Percentiles rank a stretch among this genome's conserved stretches.
Evolutionary conservation across 1,140 invertebrate species (phyloP).

Genomic region (Agrilus planipennis): DNA sequence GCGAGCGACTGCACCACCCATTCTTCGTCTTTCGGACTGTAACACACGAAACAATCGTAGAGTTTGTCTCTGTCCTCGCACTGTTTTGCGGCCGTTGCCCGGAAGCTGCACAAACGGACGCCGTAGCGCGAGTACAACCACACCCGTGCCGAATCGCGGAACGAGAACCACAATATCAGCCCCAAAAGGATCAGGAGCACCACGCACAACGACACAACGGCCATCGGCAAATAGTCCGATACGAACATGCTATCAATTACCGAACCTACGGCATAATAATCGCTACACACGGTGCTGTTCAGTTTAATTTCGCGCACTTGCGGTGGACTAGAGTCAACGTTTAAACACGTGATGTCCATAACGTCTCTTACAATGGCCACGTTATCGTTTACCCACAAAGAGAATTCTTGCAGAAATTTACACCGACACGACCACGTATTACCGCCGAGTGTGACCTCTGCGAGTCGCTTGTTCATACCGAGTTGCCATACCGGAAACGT

Average conservation of each 20-base stretch:
- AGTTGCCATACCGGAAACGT: conserved; percentile 78
- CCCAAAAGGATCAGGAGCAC: conserved; percentile 59
- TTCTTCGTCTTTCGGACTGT: conserved; percentile 85
- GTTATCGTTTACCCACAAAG: conserved; percentile 72
- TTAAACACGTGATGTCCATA: conserved; percentile 66
- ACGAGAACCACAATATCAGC: conserved; percentile 67
- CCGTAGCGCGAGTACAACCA: conserved; percentile 84
- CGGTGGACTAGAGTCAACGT: conserved; percentile 57
- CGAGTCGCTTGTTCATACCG: conserved; percentile 53
- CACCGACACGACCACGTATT: conserved; percentile 87
- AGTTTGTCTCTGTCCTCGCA: conserved; percentile 71
- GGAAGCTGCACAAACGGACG: conserved; percentile 58
- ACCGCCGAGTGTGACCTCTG: conserved; percentile 58
- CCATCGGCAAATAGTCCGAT: conserved; percentile 73
- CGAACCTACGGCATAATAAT: conserved; percentile 69
- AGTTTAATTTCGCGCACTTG: conserved; percentile 64
- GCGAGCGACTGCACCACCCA: conserved; percentile 76
- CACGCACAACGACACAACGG: conserved; percentile 64
- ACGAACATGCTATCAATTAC: conserved; percentile 73
- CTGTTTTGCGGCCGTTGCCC: conserved; percentile 35
- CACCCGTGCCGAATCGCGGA: conserved; percentile 69
- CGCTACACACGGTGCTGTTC: conserved; percentile 69
- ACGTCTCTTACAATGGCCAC: conserved; percentile 66
- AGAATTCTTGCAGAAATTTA: conserved; percentile 75
- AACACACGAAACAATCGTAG: conserved; percentile 87